A percentile compares a stretch with the other conserved stretches of the same genome.
Conservation (phyloP, 2,888 invertebrate species). For the Mythimna vitellina region DNA sequence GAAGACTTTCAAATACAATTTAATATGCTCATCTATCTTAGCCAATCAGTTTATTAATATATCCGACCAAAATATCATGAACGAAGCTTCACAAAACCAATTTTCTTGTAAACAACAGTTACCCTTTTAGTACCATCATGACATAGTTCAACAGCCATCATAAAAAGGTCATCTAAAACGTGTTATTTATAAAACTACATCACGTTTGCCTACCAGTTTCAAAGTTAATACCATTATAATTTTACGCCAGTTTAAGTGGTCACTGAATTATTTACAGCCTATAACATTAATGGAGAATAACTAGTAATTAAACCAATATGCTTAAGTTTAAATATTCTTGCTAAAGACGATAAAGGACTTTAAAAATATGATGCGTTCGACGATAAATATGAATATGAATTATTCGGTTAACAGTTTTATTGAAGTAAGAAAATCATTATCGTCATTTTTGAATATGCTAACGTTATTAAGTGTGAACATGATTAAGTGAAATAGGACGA, state of each 20-base stretch:
- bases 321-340: constrained; percentile 49
- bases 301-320: constrained; percentile 67
- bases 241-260: constrained; percentile 73
- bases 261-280: constrained; percentile 71
- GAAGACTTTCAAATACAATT: neutral
- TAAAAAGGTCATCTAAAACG: constrained; percentile 61
- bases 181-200: constrained; percentile 63
- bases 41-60: neutral
- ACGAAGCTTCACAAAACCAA: constrained; percentile 14
- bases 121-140: constrained; percentile 47
- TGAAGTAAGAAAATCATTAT: constrained; percentile 27
- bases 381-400: constrained; percentile 19
- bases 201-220: constrained; percentile 65
- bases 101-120: constrained; percentile 37
- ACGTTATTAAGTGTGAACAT: constrained; percentile 19
- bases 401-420: constrained; percentile 16
- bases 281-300: constrained; percentile 71
- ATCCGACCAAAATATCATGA: neutral
- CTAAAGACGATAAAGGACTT: constrained; percentile 3
- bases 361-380: neutral
- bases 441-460: constrained; percentile 11
- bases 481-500: constrained; percentile 23
- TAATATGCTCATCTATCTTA: constrained; percentile 1
- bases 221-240: constrained; percentile 68
- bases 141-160: constrained; percentile 52